Conservation (phyloP, 1,140 invertebrate species). For the honey bee (Apis mellifera) region Amel_HAv3.1 CM009945.2:5154001-5154500, state of each 20-base stretch:
- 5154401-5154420: too few species aligned
- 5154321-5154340: constrained; percentile 80
- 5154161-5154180: constrained; percentile 93
- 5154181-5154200: constrained; percentile 92
- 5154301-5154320: constrained; percentile 88
- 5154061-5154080: constrained; percentile 4
- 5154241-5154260: constrained; percentile 91
- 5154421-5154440: too few species aligned
- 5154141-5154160: constrained; percentile 80
- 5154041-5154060: not conserved
- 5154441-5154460: too few species aligned
- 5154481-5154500: too few species aligned
- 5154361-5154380: too few species aligned
- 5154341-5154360: too few species aligned
- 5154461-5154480: too few species aligned
- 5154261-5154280: constrained; percentile 96
- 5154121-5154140: constrained; percentile 30
- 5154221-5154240: constrained; percentile 94
- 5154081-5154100: constrained; percentile 34
- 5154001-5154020: not conserved
- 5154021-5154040: not conserved
- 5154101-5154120: constrained; percentile 44
- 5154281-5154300: constrained; percentile 92
- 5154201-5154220: constrained; percentile 91
- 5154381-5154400: too few species aligned